A percentile compares a stretch with the other conserved stretches of the same genome.
phyloP scores from a whole-genome alignment of 1,140 invertebrate genomes.

The Lepeophtheirus salmonis region DNA sequence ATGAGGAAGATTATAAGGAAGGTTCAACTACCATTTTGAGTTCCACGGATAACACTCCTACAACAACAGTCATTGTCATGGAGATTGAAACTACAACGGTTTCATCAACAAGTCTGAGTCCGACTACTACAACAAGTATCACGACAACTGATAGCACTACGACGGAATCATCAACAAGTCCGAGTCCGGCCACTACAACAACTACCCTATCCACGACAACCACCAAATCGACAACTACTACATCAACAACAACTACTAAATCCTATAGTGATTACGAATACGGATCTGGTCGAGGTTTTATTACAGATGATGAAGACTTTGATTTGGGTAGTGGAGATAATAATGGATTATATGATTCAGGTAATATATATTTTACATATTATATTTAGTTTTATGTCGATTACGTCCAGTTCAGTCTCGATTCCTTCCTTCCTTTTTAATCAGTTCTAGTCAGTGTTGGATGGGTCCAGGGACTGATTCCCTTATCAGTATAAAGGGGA shows the following conservation, averaged over 20 bases:
- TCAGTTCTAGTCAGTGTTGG: too few relatives aligned
- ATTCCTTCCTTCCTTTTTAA: too few relatives aligned
- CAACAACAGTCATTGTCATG: too few relatives aligned
- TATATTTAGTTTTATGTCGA: not conserved
- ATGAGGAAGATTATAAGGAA: too few relatives aligned
- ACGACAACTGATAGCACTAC: not conserved
- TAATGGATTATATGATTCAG: not conserved
- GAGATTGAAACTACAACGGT: not conserved
- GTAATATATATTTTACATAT: not conserved
- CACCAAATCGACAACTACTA: not conserved
- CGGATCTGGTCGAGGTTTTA: not conserved
- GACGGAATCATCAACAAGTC: not conserved
- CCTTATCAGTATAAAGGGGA: too few relatives aligned
- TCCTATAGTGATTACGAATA: not conserved
- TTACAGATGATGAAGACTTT: slow-evolving; percentile 5
- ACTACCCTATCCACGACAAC: not conserved
- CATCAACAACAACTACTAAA: not conserved
- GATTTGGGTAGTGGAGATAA: not conserved
- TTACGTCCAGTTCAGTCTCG: not conserved
- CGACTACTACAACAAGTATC: not conserved
- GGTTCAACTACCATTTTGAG: too few relatives aligned
- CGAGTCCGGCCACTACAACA: not conserved
- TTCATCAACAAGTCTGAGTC: not conserved
- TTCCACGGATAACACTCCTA: too few relatives aligned
- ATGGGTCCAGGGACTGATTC: too few relatives aligned